A percentile compares a stretch with the other conserved stretches of the same genome.
These are phyloP conservation scores for Aphelinus atriplicis DNA, from an alignment of 1,140 invertebrate species.

Conservation along the genomic window DNA sequence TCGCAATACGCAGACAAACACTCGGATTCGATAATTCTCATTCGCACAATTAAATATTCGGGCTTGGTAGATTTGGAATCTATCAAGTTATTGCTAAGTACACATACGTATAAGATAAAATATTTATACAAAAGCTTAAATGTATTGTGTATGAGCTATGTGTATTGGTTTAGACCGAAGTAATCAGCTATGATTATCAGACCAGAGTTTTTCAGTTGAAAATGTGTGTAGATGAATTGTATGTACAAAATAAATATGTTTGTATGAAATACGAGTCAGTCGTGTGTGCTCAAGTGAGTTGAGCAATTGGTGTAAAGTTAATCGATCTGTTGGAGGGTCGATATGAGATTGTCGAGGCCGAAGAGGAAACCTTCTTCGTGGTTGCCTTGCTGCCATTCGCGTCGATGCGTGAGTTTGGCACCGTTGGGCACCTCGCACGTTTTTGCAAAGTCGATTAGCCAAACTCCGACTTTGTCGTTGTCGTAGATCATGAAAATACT, in stretches of 20 bases:
- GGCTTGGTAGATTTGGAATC: constrained; percentile 29
- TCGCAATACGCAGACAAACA: constrained; percentile 10
- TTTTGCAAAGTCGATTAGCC: constrained; percentile 98
- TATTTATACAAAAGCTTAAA: no score
- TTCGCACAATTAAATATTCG: constrained; percentile 17
- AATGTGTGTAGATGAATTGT: neutral
- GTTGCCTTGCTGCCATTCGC: constrained; percentile 87
- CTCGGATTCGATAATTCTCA: neutral
- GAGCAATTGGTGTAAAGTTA: constrained; percentile 8
- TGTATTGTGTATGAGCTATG: no score
- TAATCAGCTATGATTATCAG: constrained; percentile 21
- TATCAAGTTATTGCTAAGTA: constrained; percentile 33
- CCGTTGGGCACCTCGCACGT: constrained; percentile 80
- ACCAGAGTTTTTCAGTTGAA: constrained; percentile 27
- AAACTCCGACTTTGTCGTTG: constrained; percentile 84
- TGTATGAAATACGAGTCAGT: constrained; percentile 28
- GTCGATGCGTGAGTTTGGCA: constrained; percentile 78
- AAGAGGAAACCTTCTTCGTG: constrained; percentile 94
- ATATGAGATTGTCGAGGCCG: constrained; percentile 88
- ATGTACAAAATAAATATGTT: constrained; percentile 39
- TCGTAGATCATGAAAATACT: constrained; percentile 95
- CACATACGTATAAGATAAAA: constrained; percentile 1
- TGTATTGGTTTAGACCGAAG: constrained; percentile 21
- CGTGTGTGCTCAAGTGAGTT: neutral
- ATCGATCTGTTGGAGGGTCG: constrained; percentile 52